These are phyloP conservation scores for Altica lythri DNA, from an alignment of 2,888 invertebrate genomes.

Conservation along the genomic window DNA sequence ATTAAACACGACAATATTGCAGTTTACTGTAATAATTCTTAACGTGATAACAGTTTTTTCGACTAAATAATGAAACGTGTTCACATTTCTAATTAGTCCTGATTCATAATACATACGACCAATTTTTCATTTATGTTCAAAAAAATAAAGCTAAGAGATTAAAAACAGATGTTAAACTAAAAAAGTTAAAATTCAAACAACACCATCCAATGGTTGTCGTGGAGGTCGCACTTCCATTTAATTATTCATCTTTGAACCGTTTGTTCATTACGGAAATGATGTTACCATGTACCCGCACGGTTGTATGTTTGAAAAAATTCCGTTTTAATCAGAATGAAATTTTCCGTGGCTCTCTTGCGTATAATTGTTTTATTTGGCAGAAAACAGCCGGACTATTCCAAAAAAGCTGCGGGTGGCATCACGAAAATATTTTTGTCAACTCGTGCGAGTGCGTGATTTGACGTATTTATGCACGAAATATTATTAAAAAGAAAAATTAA, in stretches of 20 bases:
- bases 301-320: conserved; percentile 16
- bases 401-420: conserved; percentile 33
- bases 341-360: conserved; percentile 27
- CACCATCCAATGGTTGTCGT: not conserved
- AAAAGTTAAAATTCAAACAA: too few relatives aligned
- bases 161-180: too few relatives aligned
- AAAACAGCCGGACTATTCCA: conserved; percentile 24
- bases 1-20: too few relatives aligned
- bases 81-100: too few relatives aligned
- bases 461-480: conserved; percentile 13
- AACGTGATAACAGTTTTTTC: too few relatives aligned
- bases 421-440: conserved; percentile 27
- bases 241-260: conserved; percentile 16
- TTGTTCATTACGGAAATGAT: conserved; percentile 21
- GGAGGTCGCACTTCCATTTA: not conserved
- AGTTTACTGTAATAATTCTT: too few relatives aligned
- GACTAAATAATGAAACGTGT: too few relatives aligned
- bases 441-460: conserved; percentile 26
- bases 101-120: too few relatives aligned
- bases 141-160: too few relatives aligned
- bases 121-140: too few relatives aligned
- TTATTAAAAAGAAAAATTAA: conserved; percentile 8
- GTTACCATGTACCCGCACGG: conserved; percentile 18
- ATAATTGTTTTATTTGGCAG: conserved; percentile 29
- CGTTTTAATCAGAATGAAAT: conserved; percentile 28